A percentile compares a stretch with the other conserved stretches of the same genome.
phyloP scores from a whole-genome alignment of 2,113 vertebrate species.

The Gadus chalcogrammus region DNA sequence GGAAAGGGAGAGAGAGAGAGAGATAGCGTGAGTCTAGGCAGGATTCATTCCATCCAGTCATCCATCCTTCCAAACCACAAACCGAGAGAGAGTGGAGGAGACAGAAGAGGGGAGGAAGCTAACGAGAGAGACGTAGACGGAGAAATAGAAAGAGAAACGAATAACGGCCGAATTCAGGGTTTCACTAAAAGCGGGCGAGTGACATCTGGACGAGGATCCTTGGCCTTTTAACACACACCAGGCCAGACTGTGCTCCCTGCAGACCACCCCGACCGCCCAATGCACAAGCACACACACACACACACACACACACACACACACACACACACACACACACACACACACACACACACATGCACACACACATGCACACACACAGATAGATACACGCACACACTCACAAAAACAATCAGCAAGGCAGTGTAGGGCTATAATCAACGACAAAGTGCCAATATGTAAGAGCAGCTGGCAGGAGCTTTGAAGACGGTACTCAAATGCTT shows the following conservation, averaged over 20 bases:
- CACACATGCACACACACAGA: constrained; percentile 29
- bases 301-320: no score
- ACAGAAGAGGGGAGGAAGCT: constrained; percentile 6
- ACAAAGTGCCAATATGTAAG: constrained; percentile 27
- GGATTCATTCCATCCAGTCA: constrained; percentile 68
- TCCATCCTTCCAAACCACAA: constrained; percentile 58
- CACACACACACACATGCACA: background rate
- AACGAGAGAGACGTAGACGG: constrained; percentile 9
- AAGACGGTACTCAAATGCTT: constrained; percentile 62
- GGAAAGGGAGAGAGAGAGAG: constrained; percentile 70
- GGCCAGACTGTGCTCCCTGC: constrained; percentile 12
- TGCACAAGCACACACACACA: no score
- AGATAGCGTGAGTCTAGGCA: constrained; percentile 69
- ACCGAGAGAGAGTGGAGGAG: constrained; percentile 75
- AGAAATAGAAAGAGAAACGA: constrained; percentile 20
- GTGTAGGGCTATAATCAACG: constrained; percentile 38
- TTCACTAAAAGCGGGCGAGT: constrained; percentile 53
- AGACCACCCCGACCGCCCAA: constrained; percentile 17
- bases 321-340: background rate
- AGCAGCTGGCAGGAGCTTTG: constrained; percentile 63
- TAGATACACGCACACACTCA: no score
- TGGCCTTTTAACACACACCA: constrained; percentile 40
- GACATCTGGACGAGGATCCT: constrained; percentile 59
- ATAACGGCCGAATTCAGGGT: background rate
- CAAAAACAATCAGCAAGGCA: constrained; percentile 41